Evolutionary conservation across 2,888 invertebrate genomes (phyloP).

Genomic region (Apotomis betuletana): DNA sequence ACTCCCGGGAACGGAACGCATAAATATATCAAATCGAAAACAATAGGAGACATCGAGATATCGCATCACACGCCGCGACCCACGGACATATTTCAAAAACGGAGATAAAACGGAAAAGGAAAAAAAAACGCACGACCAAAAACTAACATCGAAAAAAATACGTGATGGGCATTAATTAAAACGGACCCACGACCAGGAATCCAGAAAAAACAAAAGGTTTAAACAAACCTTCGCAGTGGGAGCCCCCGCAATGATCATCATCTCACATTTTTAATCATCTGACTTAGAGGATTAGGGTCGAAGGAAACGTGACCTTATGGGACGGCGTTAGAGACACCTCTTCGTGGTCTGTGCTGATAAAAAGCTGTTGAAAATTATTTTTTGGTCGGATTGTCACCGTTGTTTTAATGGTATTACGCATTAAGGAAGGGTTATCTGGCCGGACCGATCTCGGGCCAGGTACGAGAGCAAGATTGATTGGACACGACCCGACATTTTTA

Average conservation of each 20-base stretch:
- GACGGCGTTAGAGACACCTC: constrained; percentile 55
- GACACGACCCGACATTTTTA: constrained; percentile 77
- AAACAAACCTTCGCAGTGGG: constrained; percentile 82
- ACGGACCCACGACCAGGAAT: constrained; percentile 81
- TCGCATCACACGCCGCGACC: constrained; percentile 77
- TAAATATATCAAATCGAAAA: constrained; percentile 83
- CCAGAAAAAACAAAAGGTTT: constrained; percentile 81
- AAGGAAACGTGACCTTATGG: constrained; percentile 63
- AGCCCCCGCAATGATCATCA: constrained; percentile 81
- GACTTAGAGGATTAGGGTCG: constrained; percentile 61
- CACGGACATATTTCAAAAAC: constrained; percentile 81
- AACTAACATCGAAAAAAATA: constrained; percentile 80
- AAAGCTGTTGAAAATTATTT: constrained; percentile 81
- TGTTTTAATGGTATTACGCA: constrained; percentile 84
- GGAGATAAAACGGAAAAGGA: constrained; percentile 67
- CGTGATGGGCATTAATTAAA: constrained; percentile 85
- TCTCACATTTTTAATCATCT: constrained; percentile 83
- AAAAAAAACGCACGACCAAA: constrained; percentile 62
- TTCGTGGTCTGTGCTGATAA: constrained; percentile 55
- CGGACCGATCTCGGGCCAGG: constrained; percentile 78
- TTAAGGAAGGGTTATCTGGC: constrained; percentile 80
- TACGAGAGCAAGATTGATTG: constrained; percentile 80
- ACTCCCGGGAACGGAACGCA: constrained; percentile 74
- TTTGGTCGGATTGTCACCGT: constrained; percentile 83
- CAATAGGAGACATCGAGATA: constrained; percentile 82